Evolutionary conservation across 2,888 invertebrate species (phyloP).

Genomic region (Germaria angustata): DNA sequence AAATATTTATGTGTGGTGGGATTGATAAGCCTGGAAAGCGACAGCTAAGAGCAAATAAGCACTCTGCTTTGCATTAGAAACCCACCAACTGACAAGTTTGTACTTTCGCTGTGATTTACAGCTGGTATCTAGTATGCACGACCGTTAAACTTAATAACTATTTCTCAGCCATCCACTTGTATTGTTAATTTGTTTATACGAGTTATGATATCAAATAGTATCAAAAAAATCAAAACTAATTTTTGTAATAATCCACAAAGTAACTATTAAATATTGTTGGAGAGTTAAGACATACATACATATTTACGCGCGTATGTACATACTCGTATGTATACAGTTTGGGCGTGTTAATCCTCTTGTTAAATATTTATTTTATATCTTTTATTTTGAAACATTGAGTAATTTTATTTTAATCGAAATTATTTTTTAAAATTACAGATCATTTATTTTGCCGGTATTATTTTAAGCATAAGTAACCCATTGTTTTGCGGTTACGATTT

Average conservation of each 20-base stretch:
- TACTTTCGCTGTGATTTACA: constrained; percentile 59
- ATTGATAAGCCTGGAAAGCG: constrained; percentile 50
- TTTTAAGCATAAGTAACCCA: no score
- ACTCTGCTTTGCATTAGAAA: constrained; percentile 56
- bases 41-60: constrained; percentile 22
- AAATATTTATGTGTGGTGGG: constrained; percentile 42
- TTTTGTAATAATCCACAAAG: constrained; percentile 1
- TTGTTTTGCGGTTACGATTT: no score
- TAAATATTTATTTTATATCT: background rate
- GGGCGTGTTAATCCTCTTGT: constrained; percentile 7
- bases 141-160: constrained; percentile 25
- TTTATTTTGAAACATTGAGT: background rate
- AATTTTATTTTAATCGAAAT: background rate
- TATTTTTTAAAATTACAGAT: background rate
- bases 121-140: constrained; percentile 29
- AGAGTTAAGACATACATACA: no score
- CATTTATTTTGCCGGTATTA: no score
- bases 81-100: constrained; percentile 30
- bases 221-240: background rate
- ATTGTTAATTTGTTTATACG: background rate
- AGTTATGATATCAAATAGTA: constrained; percentile 7
- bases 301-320: no score
- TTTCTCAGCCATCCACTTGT: constrained; percentile 1
- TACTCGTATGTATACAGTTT: no score
- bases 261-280: background rate